Conservation (phyloP, 1,140 invertebrate species). For the Drosophila ogumai region DNA sequence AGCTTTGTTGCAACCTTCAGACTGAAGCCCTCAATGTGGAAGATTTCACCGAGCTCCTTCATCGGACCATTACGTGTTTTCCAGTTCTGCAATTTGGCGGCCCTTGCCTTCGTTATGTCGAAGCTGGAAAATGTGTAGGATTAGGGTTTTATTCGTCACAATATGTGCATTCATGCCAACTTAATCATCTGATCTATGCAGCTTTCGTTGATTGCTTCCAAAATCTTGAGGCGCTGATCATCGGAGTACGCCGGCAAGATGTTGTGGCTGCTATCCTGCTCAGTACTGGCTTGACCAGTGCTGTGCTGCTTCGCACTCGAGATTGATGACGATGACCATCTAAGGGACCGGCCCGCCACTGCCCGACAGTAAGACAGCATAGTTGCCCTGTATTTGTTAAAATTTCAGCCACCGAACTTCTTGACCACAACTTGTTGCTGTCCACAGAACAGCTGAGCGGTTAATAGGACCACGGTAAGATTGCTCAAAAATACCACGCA, state of each 20-base stretch:
- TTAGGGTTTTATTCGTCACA: background rate
- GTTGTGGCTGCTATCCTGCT: background rate
- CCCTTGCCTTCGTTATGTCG: constrained; percentile 72
- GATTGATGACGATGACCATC: background rate
- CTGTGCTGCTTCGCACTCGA: background rate
- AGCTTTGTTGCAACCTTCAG: constrained; percentile 71
- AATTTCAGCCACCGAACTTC: background rate
- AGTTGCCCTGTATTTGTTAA: background rate
- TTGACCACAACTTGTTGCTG: background rate
- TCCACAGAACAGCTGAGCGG: background rate
- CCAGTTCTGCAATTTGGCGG: constrained; percentile 64
- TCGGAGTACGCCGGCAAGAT: constrained; percentile 47
- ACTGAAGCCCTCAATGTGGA: constrained; percentile 74
- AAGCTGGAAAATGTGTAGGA: constrained; percentile 47
- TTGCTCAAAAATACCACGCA: background rate
- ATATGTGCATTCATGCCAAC: constrained; percentile 18
- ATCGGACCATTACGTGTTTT: constrained; percentile 63
- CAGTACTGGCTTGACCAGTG: background rate
- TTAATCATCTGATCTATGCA: constrained; percentile 42
- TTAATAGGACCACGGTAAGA: constrained; percentile 4
- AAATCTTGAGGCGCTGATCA: constrained; percentile 48
- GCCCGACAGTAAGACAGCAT: constrained; percentile 14
- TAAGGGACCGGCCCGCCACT: no score
- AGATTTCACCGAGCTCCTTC: constrained; percentile 56
- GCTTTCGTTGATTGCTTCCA: constrained; percentile 53